phyloP scores from a whole-genome alignment of 2,797 vertebrate species.

The Cephalopachus bancanus region DNA sequence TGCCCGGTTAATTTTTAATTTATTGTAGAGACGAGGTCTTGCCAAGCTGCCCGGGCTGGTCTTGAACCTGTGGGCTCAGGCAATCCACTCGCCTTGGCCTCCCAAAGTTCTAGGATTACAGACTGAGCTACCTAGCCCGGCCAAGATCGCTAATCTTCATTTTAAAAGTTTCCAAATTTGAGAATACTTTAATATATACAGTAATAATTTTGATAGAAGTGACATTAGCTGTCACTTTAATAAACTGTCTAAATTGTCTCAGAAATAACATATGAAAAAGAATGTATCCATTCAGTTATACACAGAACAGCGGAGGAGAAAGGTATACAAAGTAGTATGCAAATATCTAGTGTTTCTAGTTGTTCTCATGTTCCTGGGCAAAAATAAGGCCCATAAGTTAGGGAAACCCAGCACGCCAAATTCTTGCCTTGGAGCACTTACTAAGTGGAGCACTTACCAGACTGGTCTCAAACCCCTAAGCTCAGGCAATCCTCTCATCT shows the following conservation, averaged over 20 bases:
- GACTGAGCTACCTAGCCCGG: rapidly evolving
- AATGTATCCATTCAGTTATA: background rate
- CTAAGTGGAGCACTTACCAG: no score
- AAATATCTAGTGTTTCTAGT: background rate
- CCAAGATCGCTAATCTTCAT: background rate
- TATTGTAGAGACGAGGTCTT: no score
- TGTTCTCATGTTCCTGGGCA: background rate
- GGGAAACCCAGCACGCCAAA: background rate
- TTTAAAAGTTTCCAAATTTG: conserved; percentile 12
- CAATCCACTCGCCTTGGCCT: no score
- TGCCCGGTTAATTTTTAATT: no score
- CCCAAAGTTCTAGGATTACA: no score
- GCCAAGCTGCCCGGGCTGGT: no score
- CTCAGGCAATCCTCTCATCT: no score
- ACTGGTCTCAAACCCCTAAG: no score
- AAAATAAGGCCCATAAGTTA: background rate
- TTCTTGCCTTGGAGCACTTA: background rate
- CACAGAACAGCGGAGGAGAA: background rate
- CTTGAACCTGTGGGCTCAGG: rapidly evolving
- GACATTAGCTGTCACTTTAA: background rate
- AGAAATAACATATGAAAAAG: conserved; percentile 41
- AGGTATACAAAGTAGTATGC: background rate
- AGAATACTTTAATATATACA: background rate
- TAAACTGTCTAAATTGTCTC: background rate
- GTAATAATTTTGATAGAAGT: background rate